Conservation (phyloP, 2,797 vertebrate genomes). For the Acropternis orthonyx region DNA sequence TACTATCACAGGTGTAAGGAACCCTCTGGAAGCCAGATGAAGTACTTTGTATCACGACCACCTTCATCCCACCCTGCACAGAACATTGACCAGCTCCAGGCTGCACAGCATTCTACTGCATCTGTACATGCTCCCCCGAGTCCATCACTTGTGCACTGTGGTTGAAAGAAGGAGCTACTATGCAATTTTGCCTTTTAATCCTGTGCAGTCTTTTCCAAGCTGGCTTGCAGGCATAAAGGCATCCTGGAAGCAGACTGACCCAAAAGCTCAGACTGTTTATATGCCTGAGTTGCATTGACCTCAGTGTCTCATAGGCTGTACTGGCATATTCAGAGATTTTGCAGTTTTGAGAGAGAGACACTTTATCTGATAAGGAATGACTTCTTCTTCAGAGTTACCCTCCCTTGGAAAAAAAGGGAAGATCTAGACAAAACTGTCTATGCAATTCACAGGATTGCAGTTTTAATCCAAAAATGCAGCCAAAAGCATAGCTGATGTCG, state of each 20-base stretch:
- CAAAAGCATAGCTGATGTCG: background rate
- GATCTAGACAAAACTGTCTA: background rate
- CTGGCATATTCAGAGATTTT: background rate
- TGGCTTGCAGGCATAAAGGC: background rate
- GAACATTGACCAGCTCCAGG: background rate
- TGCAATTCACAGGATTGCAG: background rate
- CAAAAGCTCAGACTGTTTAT: background rate
- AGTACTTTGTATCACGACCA: background rate
- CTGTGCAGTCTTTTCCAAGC: background rate
- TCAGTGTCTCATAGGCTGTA: background rate
- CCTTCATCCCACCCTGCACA: background rate
- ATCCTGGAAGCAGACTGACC: background rate
- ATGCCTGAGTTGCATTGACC: background rate
- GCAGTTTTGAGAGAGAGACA: background rate
- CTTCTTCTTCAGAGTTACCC: background rate
- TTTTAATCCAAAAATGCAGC: background rate
- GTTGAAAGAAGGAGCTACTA: background rate
- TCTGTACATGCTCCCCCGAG: fast-evolving
- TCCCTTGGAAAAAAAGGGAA: background rate
- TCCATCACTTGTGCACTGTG: background rate
- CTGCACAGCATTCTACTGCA: background rate
- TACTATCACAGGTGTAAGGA: background rate
- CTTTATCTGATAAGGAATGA: background rate
- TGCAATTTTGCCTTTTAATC: background rate
- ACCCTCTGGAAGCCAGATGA: background rate